These are phyloP conservation scores for Ciconia maguari DNA, from an alignment of 2,113 vertebrate genomes.

Conservation along the genomic window DNA sequence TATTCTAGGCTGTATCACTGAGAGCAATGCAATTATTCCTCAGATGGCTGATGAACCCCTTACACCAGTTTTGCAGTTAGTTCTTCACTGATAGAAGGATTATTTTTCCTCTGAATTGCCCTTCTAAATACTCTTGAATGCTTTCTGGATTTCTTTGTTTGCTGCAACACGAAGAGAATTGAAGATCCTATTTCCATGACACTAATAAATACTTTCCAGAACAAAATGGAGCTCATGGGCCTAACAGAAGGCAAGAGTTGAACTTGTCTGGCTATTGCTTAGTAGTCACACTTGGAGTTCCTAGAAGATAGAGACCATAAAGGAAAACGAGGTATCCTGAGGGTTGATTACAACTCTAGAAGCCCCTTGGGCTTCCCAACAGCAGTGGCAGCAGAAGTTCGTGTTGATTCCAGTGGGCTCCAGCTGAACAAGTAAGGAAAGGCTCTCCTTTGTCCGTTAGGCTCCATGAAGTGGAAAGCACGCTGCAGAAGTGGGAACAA, in stretches of 20 bases:
- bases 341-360: constrained; percentile 9
- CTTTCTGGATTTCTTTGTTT: background rate
- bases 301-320: constrained; percentile 3
- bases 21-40: background rate
- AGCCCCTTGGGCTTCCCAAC: constrained; percentile 44
- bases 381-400: constrained; percentile 66
- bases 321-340: constrained; percentile 22
- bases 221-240: background rate
- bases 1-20: background rate
- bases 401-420: background rate
- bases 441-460: constrained; percentile 40
- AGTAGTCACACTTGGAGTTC: background rate
- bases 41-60: background rate
- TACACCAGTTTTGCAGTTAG: background rate
- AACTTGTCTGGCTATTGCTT: background rate
- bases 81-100: background rate
- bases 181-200: background rate
- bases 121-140: background rate
- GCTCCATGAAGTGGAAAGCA: constrained; percentile 63
- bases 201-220: background rate
- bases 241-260: background rate
- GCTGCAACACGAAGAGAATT: background rate
- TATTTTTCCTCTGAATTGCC: background rate
- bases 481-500: constrained; percentile 45
- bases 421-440: constrained; percentile 45